phyloP scores from a whole-genome alignment of 2,888 invertebrate species.

The Slavum lentiscoides region DNA sequence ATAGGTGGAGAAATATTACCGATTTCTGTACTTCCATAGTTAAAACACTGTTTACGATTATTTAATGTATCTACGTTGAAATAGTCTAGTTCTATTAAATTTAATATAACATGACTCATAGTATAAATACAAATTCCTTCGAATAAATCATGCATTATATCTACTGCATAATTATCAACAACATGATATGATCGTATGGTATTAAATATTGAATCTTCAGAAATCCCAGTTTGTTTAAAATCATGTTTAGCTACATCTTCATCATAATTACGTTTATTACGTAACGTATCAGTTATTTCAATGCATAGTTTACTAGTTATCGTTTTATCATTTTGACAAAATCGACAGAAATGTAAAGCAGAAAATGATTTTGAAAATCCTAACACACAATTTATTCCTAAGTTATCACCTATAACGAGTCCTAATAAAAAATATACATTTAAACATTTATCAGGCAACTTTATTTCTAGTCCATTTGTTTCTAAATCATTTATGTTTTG shows the following conservation, averaged over 20 bases:
- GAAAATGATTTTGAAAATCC: slow-evolving; percentile 18
- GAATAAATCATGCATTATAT: slow-evolving; percentile 11
- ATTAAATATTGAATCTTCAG: slow-evolving; percentile 30
- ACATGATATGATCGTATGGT: not conserved
- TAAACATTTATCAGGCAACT: too few species aligned
- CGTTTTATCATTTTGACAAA: too few species aligned
- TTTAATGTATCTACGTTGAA: not conserved
- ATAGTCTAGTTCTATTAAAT: not conserved
- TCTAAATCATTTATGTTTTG: slow-evolving; percentile 7
- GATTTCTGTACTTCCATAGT: slow-evolving; percentile 9
- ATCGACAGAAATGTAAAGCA: slow-evolving; percentile 6
- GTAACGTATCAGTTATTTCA: too few species aligned
- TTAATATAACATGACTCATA: slow-evolving; percentile 8
- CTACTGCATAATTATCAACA: not conserved
- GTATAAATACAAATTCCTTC: slow-evolving; percentile 14
- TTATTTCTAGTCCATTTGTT: not conserved
- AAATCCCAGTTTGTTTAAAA: slow-evolving; percentile 1
- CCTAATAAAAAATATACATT: too few species aligned
- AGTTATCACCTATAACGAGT: not conserved
- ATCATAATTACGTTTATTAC: slow-evolving; percentile 14
- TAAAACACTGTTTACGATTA: not conserved
- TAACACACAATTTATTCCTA: not conserved
- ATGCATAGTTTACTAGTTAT: too few species aligned
- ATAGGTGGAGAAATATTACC: not conserved
- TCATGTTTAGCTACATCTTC: slow-evolving; percentile 17